Base-by-base conservation (phyloP, 2,888 invertebrate genomes). In the Euplagia quadripunctaria region DNA sequence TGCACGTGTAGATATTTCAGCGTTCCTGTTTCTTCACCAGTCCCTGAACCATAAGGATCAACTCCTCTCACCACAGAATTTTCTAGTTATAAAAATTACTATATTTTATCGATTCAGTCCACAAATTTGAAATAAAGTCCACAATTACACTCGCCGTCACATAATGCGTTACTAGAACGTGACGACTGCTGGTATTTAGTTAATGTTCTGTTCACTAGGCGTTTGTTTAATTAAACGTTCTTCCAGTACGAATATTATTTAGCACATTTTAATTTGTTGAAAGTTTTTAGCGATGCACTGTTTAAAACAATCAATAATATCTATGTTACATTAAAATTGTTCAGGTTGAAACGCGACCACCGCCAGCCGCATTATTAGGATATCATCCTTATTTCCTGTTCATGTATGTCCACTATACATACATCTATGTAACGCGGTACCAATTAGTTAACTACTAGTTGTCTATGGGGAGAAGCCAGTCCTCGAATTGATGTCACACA, bases 401-500 rank as follows among this genome's bases (percentile, higher is more conserved):
- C 86, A 87, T 88, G 88, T 86, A 90, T 83, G 86, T 80, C 77
- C 81, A 82, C 85, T 83, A 81, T 85, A 88, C 91, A 90, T 91
- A 90, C 90, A 88, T 87, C 80, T 89, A 88, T 92, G 88, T 89
- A 88, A 90, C 92, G 92, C 91, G 90, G 92, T 93, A 94, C 95
- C 95, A 95, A 95, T 92, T 86, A 89, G 86, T 92, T 90, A 91
- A 93, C 92, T 93, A 93, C 94, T 94, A 94, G 94, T 94, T 89
- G 93, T 94, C 94, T 94, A 95, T 95, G 96, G 95, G 91, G 96
- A 96, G 96, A 95, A 96, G 95, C 94, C 91, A 94, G 94, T 93
- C 94, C 94, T 94, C 92, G 89, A 86, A 91, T 88, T 88, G 88
- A 85, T 87, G 89, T 91, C 91, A 87, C 92, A 88, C 84, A 88